A percentile compares a stretch with the other conserved stretches of the same genome.
These are phyloP conservation scores for Hassar affinis DNA, from an alignment of 2,113 vertebrate genomes.

Conservation along the genomic window DNA sequence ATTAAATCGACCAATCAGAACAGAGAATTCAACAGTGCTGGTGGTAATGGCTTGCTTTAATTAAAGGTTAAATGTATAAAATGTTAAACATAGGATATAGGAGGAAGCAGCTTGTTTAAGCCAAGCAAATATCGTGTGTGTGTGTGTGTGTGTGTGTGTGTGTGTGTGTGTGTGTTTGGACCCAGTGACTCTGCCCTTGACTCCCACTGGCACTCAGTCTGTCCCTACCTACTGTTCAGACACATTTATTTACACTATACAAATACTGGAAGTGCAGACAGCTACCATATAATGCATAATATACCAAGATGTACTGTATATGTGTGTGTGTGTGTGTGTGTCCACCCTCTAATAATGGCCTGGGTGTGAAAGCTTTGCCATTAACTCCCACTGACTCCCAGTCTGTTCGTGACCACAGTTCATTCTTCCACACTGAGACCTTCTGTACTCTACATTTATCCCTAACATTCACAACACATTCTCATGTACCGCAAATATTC, in stretches of 20 bases:
- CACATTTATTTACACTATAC: slow-evolving; percentile 9
- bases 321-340: not conserved
- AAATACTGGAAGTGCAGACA: not conserved
- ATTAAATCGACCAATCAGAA: not conserved
- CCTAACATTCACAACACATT: not conserved
- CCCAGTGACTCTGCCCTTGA: not conserved
- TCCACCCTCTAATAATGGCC: slow-evolving; percentile 3
- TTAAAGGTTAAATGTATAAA: slow-evolving; percentile 15
- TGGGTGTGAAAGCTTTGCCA: slow-evolving; percentile 49
- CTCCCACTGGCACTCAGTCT: slow-evolving; percentile 13
- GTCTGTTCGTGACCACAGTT: slow-evolving; percentile 26
- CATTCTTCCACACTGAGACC: not conserved
- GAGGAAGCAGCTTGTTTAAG: slow-evolving; percentile 25
- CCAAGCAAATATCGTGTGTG: slow-evolving; percentile 7
- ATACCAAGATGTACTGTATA: not conserved
- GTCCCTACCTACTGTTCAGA: not conserved
- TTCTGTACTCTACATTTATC: not conserved
- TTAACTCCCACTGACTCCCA: slow-evolving; percentile 40
- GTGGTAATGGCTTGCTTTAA: not conserved
- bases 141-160: slow-evolving; percentile 33
- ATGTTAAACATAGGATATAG: slow-evolving; percentile 7
- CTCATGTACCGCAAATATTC: not conserved
- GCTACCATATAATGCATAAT: not conserved
- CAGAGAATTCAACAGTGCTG: not conserved
- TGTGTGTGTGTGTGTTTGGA: slow-evolving; percentile 22